Evolutionary conservation across 2,113 vertebrate genomes (phyloP).

Genomic region (Clarias gariepinus): DNA sequence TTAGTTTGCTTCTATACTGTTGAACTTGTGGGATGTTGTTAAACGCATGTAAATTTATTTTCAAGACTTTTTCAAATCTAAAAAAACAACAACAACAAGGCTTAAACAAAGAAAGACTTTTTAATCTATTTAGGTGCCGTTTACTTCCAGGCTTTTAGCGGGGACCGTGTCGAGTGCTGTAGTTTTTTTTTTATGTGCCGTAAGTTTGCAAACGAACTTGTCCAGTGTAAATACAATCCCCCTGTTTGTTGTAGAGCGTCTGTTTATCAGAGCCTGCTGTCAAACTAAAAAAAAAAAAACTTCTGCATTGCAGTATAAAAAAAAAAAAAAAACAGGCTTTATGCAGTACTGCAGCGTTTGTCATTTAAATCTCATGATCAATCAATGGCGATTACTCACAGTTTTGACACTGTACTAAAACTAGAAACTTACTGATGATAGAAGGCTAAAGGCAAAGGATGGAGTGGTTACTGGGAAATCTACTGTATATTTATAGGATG

Average conservation of each 20-base stretch:
- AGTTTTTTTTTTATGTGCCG: not conserved
- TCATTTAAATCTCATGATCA: not conserved
- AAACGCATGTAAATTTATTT: not conserved
- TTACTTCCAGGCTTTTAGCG: not conserved
- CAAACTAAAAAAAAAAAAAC: not conserved
- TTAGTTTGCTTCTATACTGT: not conserved
- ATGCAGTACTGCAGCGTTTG: not conserved
- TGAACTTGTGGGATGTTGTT: not conserved
- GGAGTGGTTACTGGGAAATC: not conserved
- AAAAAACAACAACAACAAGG: not conserved
- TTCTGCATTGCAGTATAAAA: not conserved
- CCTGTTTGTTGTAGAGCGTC: not conserved
- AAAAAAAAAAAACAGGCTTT: not conserved
- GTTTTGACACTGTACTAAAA: not conserved
- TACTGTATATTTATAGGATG: not conserved
- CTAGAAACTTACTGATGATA: not conserved
- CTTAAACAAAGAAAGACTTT: not conserved
- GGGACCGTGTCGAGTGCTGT: not conserved
- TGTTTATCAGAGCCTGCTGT: not conserved
- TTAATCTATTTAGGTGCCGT: not conserved
- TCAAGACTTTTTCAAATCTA: not conserved
- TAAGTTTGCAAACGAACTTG: not conserved
- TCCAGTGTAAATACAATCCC: not conserved
- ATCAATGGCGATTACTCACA: not conserved
- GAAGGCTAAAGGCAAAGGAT: not conserved